Percentiles rank a stretch among this genome's conserved stretches.
Conservation (phyloP, 2,888 invertebrate species). For the Torymus texanus region DNA sequence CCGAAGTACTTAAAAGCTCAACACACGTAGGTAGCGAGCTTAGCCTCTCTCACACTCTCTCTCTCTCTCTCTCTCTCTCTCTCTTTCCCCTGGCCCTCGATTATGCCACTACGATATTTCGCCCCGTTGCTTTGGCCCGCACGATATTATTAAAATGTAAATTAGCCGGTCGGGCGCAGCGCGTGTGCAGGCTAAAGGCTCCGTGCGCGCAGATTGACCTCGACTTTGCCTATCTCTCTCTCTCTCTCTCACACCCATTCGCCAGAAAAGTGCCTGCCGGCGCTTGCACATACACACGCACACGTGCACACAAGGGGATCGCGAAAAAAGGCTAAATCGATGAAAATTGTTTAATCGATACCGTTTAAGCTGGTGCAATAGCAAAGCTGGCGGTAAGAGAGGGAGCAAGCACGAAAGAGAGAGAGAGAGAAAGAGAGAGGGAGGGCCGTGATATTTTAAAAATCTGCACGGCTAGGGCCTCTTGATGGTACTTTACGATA, state of each 20-base stretch:
- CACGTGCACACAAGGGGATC: too few relatives aligned
- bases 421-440: background rate
- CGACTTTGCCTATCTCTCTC: slow-evolving; percentile 6
- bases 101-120: slow-evolving; percentile 8
- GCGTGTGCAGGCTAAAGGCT: background rate
- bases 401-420: background rate
- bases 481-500: slow-evolving; percentile 17
- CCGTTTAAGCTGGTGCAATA: slow-evolving; percentile 17
- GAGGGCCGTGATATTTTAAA: slow-evolving; percentile 11
- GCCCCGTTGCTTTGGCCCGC: background rate
- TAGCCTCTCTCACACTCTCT: background rate
- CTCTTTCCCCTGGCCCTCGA: background rate
- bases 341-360: slow-evolving; percentile 47
- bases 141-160: slow-evolving; percentile 39
- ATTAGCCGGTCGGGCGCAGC: background rate
- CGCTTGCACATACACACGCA: too few relatives aligned
- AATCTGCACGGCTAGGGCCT: slow-evolving; percentile 2
- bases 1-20: background rate
- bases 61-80: too few relatives aligned
- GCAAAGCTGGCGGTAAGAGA: background rate
- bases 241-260: too few relatives aligned
- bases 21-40: background rate
- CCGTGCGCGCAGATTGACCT: background rate
- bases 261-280: too few relatives aligned
- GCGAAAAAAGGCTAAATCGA: slow-evolving; percentile 24